Percentiles rank a stretch among this genome's conserved stretches.
phyloP scores from a whole-genome alignment of 2,888 invertebrate genomes.

The Caenorhabditis sp. region DNA sequence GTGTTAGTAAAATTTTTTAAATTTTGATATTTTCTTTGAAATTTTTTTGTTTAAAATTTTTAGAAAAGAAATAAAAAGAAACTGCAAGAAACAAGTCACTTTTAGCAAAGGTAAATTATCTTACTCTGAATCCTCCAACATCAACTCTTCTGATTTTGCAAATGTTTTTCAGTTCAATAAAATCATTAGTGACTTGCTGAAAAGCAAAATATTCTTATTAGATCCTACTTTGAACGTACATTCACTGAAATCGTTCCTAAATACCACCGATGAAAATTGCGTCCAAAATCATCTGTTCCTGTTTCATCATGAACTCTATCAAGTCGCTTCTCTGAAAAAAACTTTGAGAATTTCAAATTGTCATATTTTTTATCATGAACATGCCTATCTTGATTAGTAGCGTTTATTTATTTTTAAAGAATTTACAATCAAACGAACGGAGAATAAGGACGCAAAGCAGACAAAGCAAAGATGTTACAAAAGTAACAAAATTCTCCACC shows the following conservation, averaged over 20 bases:
- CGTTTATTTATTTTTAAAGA: conserved; percentile 35
- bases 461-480: conserved; percentile 23
- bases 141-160: conserved; percentile 56
- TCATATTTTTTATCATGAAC: not conserved
- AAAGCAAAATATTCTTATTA: conserved; percentile 15
- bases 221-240: conserved; percentile 9
- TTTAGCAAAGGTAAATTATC: not conserved
- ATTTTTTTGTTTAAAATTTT: too few relatives aligned
- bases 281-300: conserved; percentile 35
- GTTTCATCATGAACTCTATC: conserved; percentile 63
- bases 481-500: not conserved
- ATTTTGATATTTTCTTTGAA: too few relatives aligned
- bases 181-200: conserved; percentile 55
- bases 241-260: conserved; percentile 57
- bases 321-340: conserved; percentile 23
- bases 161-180: conserved; percentile 62
- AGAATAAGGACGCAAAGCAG: conserved; percentile 17
- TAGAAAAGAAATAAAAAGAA: too few relatives aligned
- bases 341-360: conserved; percentile 8
- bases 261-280: conserved; percentile 58
- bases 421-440: conserved; percentile 44
- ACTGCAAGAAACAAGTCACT: too few relatives aligned
- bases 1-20: too few relatives aligned
- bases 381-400: conserved; percentile 56
- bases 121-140: conserved; percentile 53